These are phyloP conservation scores for Esperia sulphurella DNA, from an alignment of 2,888 invertebrate species.

Conservation along the genomic window DNA sequence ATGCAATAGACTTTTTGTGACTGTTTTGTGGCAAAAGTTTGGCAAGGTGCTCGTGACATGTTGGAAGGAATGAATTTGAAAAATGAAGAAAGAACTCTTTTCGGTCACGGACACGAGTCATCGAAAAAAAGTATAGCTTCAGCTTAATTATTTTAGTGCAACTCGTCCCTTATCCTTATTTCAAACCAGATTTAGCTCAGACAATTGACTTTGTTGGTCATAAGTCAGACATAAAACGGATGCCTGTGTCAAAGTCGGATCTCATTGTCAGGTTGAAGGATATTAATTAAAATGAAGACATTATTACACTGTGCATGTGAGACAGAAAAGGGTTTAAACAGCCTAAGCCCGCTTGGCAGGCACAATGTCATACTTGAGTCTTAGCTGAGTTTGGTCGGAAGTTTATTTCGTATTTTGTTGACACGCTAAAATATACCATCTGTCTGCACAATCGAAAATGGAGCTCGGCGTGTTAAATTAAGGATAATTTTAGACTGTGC, in stretches of 20 bases:
- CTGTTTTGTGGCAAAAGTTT: no score
- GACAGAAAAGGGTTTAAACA: not conserved
- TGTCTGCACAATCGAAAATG: no score
- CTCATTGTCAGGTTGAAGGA: conserved; percentile 45
- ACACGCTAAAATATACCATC: no score
- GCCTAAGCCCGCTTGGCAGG: not conserved
- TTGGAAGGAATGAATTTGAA: no score
- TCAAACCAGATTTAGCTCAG: conserved; percentile 57
- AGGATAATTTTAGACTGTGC: no score
- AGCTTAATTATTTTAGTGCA: not conserved
- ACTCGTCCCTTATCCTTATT: conserved; percentile 36
- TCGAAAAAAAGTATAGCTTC: no score
- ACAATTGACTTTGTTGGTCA: conserved; percentile 67
- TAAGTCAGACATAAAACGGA: conserved; percentile 72
- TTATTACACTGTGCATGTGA: conserved; percentile 24
- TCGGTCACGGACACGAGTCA: no score
- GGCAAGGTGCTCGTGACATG: no score
- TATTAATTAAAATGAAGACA: conserved; percentile 56
- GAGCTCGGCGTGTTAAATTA: no score
- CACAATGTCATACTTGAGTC: not conserved
- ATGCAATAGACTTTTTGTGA: no score
- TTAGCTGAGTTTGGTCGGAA: not conserved
- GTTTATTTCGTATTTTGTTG: not conserved
- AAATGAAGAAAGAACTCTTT: no score
- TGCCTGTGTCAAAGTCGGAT: conserved; percentile 53